Evolutionary conservation across 2,113 vertebrate genomes (phyloP), one percentile per base, ranked within the genome.

Genomic region (Sceloporus tristichus): DNA sequence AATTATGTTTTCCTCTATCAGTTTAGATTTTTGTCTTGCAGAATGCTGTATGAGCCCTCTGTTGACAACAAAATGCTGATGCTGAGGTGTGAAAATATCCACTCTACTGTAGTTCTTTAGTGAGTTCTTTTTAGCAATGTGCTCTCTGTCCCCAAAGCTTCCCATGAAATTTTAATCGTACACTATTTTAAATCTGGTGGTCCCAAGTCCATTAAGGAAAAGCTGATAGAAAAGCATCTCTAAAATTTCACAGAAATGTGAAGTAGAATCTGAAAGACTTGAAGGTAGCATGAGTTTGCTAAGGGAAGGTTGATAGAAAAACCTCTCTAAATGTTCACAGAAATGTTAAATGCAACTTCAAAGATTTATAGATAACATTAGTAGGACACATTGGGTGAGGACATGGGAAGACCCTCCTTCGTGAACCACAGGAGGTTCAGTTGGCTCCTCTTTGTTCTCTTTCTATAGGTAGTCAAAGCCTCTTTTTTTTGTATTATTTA

Each of bases 101-200:
- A 62, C 59, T 62, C 18, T 62, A 62, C 59, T 62, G 1, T 62
- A 62, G 59, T 62, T 62, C 59, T 62, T 62, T 62, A 62, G 59
- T 4, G n/a, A 25, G 68, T 84, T 73, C 68, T 83, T 71, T 62
- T 23, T 66, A 83, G 42, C 16, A n/a, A 65, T 34, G 34, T 34
- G 34, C 5, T 74, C 21, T 34, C 18, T 42, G 71, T 40, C 9
- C 66, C 68, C 27, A 59, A 85, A 75, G 53, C 23, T 75, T 11
- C 59, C 40, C 71, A 27, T 85, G 53, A 75, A 71, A 40, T 85
- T 75, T 85, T 85, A 59, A 85, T 75, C 83, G 75, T 25, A 18
- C 53, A 85, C 18, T 21, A 62, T 85, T 62, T 62, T 16, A 62
- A 14, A 62, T 85, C 34, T 18, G 13, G 14, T 59, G 53, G 29